Evolutionary conservation across 2,797 vertebrate genomes (phyloP).

Genomic region (Hemibagrus guttatus): DNA sequence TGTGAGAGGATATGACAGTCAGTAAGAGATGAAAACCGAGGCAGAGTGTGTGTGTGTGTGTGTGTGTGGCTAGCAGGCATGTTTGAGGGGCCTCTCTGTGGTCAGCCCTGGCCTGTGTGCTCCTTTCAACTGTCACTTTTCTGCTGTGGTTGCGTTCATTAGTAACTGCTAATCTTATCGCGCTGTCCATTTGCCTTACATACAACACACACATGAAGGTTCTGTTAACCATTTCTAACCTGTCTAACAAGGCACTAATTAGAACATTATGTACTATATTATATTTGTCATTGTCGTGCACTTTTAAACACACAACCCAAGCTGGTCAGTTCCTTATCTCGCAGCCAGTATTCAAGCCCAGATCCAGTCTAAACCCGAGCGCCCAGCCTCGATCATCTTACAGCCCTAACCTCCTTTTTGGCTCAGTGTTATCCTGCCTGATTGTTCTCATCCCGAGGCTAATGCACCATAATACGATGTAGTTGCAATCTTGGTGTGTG

Average conservation of each 20-base stretch:
- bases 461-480: constrained; percentile 57
- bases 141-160: constrained; percentile 63
- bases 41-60: constrained; percentile 4
- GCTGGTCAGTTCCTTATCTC: not conserved
- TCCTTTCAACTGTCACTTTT: constrained; percentile 66
- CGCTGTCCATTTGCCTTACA: constrained; percentile 66
- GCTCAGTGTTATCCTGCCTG: constrained; percentile 35
- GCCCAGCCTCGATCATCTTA: constrained; percentile 37
- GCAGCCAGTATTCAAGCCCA: not conserved
- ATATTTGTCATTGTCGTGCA: no score
- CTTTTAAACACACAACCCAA: no score
- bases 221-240: not conserved
- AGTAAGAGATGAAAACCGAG: not conserved
- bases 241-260: not conserved
- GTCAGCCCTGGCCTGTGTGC: constrained; percentile 49
- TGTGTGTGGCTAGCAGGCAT: constrained; percentile 24
- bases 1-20: not conserved
- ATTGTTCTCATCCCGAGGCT: constrained; percentile 50
- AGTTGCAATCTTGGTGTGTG: constrained; percentile 73
- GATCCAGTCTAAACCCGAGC: not conserved
- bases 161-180: constrained; percentile 73
- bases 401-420: constrained; percentile 45
- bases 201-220: constrained; percentile 40
- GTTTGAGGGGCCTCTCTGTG: constrained; percentile 45
- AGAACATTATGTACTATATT: not conserved